Conservation (phyloP, 2,113 vertebrate genomes). For the Arothron firmamentum region DNA sequence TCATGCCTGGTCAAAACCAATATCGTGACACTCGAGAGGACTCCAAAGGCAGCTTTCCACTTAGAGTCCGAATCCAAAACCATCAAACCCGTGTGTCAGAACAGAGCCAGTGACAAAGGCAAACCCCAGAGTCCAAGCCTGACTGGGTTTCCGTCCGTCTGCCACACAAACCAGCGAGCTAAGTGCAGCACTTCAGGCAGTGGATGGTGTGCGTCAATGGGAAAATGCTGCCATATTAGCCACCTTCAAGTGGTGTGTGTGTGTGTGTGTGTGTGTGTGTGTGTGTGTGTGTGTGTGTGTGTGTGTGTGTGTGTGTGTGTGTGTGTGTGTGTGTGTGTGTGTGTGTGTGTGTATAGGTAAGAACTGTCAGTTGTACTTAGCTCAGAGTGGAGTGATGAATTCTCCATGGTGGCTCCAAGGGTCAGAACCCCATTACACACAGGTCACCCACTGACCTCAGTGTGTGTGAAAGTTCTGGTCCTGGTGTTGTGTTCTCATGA, state of each 20-base stretch:
- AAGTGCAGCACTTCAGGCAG: too few relatives aligned
- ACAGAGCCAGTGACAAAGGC: too few relatives aligned
- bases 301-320: neutral
- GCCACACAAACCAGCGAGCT: too few relatives aligned
- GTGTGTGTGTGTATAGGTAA: neutral
- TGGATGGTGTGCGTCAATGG: too few relatives aligned
- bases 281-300: neutral
- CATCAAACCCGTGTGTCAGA: too few relatives aligned
- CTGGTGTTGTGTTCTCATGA: slow-evolving; percentile 5
- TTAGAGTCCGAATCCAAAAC: too few relatives aligned
- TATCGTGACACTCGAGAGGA: too few relatives aligned
- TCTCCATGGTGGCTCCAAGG: slow-evolving; percentile 33
- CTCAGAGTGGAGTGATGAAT: slow-evolving; percentile 36
- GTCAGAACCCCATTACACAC: slow-evolving; percentile 38
- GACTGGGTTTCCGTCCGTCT: too few relatives aligned
- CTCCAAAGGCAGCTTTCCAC: too few relatives aligned
- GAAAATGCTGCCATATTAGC: too few relatives aligned
- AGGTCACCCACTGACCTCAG: slow-evolving; percentile 23
- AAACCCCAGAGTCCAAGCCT: too few relatives aligned
- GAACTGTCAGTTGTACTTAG: slow-evolving; percentile 40
- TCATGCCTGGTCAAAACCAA: too few relatives aligned
- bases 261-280: neutral
- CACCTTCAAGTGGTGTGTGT: neutral
- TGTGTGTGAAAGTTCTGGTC: slow-evolving; percentile 11
- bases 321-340: neutral